A percentile compares a stretch with the other conserved stretches of the same genome.
Evolutionary conservation across 2,888 invertebrate genomes (phyloP).

Genomic region (Priocnemis perturbator): DNA sequence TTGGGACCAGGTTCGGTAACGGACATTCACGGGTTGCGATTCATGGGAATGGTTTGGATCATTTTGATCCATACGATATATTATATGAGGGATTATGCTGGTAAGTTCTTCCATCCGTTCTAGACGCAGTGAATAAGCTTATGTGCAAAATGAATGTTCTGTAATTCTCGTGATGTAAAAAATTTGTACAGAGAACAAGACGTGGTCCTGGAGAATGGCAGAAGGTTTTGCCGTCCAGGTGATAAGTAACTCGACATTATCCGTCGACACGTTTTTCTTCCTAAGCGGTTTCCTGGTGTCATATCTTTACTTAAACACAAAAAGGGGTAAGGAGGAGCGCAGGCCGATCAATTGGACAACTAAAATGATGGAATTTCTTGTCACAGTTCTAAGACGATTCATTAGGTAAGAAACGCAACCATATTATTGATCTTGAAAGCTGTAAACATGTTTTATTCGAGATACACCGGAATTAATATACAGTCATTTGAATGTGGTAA

Average conservation of each 20-base stretch:
- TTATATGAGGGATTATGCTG: conserved; percentile 72
- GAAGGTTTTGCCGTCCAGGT: conserved; percentile 71
- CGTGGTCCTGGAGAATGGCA: conserved; percentile 67
- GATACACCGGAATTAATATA: too few relatives aligned
- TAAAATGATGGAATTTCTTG: conserved; percentile 51
- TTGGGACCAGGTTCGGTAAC: conserved; percentile 68
- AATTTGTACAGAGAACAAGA: conserved; percentile 68
- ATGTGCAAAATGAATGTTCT: too few relatives aligned
- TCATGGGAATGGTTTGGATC: conserved; percentile 79
- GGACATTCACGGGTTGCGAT: conserved; percentile 77
- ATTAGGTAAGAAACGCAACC: conserved; percentile 74
- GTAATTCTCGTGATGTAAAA: too few relatives aligned
- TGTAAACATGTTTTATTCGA: too few relatives aligned
- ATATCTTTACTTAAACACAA: conserved; percentile 56
- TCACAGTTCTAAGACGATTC: conserved; percentile 69
- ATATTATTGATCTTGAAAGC: too few relatives aligned
- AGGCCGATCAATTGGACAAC: conserved; percentile 38
- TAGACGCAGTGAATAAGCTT: too few relatives aligned
- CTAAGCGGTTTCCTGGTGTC: conserved; percentile 70
- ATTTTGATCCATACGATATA: conserved; percentile 77
- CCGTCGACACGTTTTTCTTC: conserved; percentile 77
- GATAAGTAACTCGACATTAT: conserved; percentile 74
- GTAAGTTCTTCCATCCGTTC: conserved; percentile 46
- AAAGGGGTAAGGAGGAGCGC: conserved; percentile 41
- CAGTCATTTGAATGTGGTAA: too few relatives aligned